phyloP scores from a whole-genome alignment of 2,113 vertebrate species.

The Pseudorasbora parva region DNA sequence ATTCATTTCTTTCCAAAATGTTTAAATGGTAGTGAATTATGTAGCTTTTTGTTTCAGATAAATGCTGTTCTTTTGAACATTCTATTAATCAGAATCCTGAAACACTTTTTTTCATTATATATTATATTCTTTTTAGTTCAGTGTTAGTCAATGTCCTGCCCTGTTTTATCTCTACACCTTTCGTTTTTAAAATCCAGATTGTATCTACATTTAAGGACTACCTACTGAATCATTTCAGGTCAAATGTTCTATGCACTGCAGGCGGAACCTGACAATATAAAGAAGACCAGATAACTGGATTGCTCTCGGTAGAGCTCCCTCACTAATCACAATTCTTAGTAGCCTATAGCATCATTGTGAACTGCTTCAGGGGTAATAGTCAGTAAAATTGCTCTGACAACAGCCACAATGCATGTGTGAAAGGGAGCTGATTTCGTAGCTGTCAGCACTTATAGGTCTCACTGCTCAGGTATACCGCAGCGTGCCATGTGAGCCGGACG shows the following conservation, averaged over 20 bases:
- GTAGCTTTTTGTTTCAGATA: no score
- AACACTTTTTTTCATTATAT: no score
- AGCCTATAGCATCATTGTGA: conserved; percentile 47
- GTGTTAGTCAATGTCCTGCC: no score
- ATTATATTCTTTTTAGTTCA: no score
- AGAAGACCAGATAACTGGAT: background rate
- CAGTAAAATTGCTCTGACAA: conserved; percentile 33
- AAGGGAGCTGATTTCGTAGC: background rate
- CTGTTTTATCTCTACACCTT: no score
- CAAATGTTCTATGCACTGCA: background rate
- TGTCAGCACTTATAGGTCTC: conserved; percentile 43
- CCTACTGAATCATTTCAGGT: background rate
- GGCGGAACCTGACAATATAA: background rate
- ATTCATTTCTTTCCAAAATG: no score
- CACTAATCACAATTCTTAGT: conserved; percentile 58
- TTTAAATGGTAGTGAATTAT: no score
- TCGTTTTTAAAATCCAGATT: background rate
- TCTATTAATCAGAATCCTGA: no score
- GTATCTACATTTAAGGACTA: background rate
- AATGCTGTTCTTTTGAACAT: no score
- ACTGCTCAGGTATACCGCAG: conserved; percentile 52
- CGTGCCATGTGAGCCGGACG: conserved; percentile 59
- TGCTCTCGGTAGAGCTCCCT: conserved; percentile 23
- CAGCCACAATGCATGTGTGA: conserved; percentile 35
- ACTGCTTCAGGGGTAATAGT: conserved; percentile 24